phyloP scores from a whole-genome alignment of 2,888 invertebrate species.

The Fragum whitleyi region DNA sequence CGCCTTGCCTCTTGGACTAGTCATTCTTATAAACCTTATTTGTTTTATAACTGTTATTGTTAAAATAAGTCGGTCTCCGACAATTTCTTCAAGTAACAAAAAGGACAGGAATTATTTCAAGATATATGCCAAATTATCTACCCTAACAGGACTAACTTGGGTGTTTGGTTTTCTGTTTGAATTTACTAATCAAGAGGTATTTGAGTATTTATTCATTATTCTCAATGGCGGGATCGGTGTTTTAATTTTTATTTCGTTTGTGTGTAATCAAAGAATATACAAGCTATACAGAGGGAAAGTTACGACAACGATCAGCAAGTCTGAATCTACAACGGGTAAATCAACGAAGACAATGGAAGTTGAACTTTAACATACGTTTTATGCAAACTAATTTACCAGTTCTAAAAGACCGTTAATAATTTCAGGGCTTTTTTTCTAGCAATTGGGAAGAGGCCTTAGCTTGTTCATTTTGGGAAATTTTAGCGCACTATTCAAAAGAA shows the following conservation, averaged over 20 bases:
- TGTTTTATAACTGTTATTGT: slow-evolving; percentile 42
- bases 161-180: slow-evolving; percentile 48
- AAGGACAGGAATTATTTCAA: slow-evolving; percentile 41
- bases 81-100: slow-evolving; percentile 15
- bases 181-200: slow-evolving; percentile 19
- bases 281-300: slow-evolving; percentile 25
- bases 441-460: too few species aligned
- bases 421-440: too few species aligned
- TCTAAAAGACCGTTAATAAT: too few species aligned
- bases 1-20: slow-evolving; percentile 36
- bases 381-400: too few species aligned
- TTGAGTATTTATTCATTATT: slow-evolving; percentile 57
- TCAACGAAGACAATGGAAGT: slow-evolving; percentile 12
- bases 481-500: too few species aligned
- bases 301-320: background rate
- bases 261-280: slow-evolving; percentile 47
- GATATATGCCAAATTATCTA: slow-evolving; percentile 52
- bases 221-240: slow-evolving; percentile 53
- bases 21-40: slow-evolving; percentile 33
- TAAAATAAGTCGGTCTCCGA: slow-evolving; percentile 38
- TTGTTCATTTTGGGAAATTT: too few species aligned
- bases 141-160: slow-evolving; percentile 57
- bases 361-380: background rate
- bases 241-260: slow-evolving; percentile 57
- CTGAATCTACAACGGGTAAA: background rate